Base-by-base conservation (phyloP, 2,797 vertebrate species). In the Aselliscus stoliczkanus region DNA sequence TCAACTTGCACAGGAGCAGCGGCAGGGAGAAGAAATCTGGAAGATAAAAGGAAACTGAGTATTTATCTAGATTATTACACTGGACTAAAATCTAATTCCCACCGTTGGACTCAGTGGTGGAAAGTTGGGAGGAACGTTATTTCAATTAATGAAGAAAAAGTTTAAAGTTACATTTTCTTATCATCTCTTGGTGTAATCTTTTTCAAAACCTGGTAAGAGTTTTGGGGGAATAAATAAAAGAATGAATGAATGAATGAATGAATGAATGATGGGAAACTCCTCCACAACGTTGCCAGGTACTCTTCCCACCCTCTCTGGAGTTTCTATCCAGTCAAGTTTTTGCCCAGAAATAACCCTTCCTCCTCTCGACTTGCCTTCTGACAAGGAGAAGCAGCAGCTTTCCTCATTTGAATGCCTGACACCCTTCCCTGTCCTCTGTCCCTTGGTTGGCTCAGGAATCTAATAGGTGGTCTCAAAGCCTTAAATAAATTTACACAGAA, bases 31-130 rank as follows among this genome's bases (percentile, higher is more conserved):
- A 70, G 70, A 86, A 82, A 85, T 44, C 29, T 56, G 70, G 62
- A 86, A 94, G 76, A n/a, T 9, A 23, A 88, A 90, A 92, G 67
- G 34, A 86, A 95, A 92, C 42, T 15, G 0, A 72, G n/a, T 31
- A 27, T 64, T 88, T 90, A 80, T 17, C 81, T 75, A 75, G 34
- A 93, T 77, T 34, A 14, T 82, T 83, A 75, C 69, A 65, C 23
- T 86, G 76, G 18, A 80, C 87, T 89, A 87, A 87, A 96, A 90
- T 73, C 75, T 75, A 88, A 85, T 91, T 88, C 72, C 50, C 20
- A 64, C 15, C 42, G 60, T 81, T 25, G 29, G 15, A 84, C 62
- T 54, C 60, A 69, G 44, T 67, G 44, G 31, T 85, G 6, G 65
- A 90, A 88, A 90, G 54, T 34, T 64, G 42, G 44, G n/a, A 70